Conservation (phyloP, 2,113 vertebrate genomes). For the Perccottus glenii region DNA sequence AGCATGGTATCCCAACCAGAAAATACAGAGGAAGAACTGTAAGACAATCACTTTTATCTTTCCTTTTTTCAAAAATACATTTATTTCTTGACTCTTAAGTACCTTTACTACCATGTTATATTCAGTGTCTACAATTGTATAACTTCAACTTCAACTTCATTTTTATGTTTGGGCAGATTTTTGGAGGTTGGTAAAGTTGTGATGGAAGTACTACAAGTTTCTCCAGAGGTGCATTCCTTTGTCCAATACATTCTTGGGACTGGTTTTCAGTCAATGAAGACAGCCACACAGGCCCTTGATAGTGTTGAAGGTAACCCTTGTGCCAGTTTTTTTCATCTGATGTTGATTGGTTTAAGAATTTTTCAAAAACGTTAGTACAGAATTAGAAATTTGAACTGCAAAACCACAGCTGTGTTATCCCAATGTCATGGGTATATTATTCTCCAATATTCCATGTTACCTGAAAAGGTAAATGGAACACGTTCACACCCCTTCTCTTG, state of each 20-base stretch:
- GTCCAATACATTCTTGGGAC: conserved; percentile 50
- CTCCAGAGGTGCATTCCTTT: conserved; percentile 55
- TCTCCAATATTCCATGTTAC: neutral
- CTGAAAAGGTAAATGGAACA: conserved; percentile 5
- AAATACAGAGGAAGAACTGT: conserved; percentile 72
- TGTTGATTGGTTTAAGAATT: too few relatives aligned
- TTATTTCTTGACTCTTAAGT: neutral
- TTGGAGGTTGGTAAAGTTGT: conserved; percentile 49
- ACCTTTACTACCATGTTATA: neutral
- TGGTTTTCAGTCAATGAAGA: conserved; percentile 62
- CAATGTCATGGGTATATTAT: neutral
- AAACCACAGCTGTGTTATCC: neutral
- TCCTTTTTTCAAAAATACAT: neutral
- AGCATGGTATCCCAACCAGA: conserved; percentile 51
- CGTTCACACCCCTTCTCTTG: conserved; percentile 45
- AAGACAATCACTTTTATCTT: conserved; percentile 17
- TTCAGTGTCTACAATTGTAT: neutral
- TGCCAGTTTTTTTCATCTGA: too few relatives aligned
- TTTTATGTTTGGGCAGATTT: conserved; percentile 61
- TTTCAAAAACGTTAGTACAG: too few relatives aligned
- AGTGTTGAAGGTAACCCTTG: conserved; percentile 40
- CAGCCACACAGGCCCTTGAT: conserved; percentile 38
- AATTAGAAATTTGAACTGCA: neutral
- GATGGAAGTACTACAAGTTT: conserved; percentile 50
- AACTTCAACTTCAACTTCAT: too few relatives aligned